Evolutionary conservation across 2,113 vertebrate species (phyloP).

Genomic region (Nibea albiflora): DNA sequence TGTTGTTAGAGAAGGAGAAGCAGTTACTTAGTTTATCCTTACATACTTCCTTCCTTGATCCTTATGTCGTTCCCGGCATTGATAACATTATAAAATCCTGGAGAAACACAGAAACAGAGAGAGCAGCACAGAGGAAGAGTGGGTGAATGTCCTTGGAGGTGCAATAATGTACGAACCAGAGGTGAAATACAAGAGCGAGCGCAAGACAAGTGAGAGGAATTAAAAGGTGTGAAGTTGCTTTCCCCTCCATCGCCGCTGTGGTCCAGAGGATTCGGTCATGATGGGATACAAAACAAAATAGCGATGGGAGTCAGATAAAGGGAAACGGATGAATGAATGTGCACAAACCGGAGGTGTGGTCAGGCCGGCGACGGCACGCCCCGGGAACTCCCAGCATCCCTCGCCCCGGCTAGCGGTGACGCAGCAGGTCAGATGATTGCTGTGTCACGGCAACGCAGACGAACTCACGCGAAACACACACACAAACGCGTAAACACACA

Average conservation of each 20-base stretch:
- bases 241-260: constrained; percentile 1
- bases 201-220: not conserved
- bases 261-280: constrained; percentile 30
- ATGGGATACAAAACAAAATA: not conserved
- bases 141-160: not conserved
- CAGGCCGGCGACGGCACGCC: constrained; percentile 75
- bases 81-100: not conserved
- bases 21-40: not conserved
- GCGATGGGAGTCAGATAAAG: constrained; percentile 4
- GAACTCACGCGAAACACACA: constrained; percentile 15
- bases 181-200: not conserved
- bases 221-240: not conserved
- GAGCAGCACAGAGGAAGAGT: constrained; percentile 67
- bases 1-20: not conserved
- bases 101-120: not conserved
- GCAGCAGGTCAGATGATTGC: constrained; percentile 91
- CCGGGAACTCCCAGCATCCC: constrained; percentile 76
- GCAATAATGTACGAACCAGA: not conserved
- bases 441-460: constrained; percentile 87
- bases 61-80: no score
- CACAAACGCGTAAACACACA: constrained; percentile 39
- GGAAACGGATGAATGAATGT: constrained; percentile 17
- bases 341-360: constrained; percentile 74
- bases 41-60: not conserved
- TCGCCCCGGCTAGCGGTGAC: constrained; percentile 84